Percentiles rank a stretch among this genome's conserved stretches.
phyloP scores from a whole-genome alignment of 2,888 invertebrate genomes.

The Orthosia incerta region DNA sequence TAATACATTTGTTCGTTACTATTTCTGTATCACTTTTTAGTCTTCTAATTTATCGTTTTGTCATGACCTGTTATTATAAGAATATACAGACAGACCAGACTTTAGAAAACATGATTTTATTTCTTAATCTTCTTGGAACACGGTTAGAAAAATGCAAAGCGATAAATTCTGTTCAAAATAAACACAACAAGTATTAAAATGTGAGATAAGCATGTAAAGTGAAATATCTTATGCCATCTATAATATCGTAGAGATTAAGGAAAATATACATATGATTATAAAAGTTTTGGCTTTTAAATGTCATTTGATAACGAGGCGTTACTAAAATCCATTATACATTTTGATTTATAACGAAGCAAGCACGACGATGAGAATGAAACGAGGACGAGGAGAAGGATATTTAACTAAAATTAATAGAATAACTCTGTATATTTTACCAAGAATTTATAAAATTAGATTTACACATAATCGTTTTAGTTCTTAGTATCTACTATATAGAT shows the following conservation, averaged over 20 bases:
- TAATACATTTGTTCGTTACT: slow-evolving; percentile 23
- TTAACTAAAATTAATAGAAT: no score
- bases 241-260: slow-evolving; percentile 5
- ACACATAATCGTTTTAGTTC: neutral
- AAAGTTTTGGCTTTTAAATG: neutral
- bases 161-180: slow-evolving; percentile 3
- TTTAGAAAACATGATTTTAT: neutral
- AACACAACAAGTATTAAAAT: neutral
- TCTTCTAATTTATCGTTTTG: slow-evolving; percentile 13
- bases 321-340: neutral
- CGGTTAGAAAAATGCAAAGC: slow-evolving; percentile 10
- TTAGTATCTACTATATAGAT: no score
- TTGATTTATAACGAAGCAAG: no score
- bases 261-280: slow-evolving; percentile 6
- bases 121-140: neutral
- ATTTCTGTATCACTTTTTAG: slow-evolving; percentile 15
- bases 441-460: no score
- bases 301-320: neutral
- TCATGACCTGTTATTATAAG: slow-evolving; percentile 3
- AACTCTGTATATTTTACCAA: no score
- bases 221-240: neutral
- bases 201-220: slow-evolving; percentile 1
- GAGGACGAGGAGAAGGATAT: no score
- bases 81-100: neutral
- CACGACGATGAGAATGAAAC: no score